Base-by-base conservation (phyloP, 2,113 vertebrate species). In the Piaya cayana region DNA sequence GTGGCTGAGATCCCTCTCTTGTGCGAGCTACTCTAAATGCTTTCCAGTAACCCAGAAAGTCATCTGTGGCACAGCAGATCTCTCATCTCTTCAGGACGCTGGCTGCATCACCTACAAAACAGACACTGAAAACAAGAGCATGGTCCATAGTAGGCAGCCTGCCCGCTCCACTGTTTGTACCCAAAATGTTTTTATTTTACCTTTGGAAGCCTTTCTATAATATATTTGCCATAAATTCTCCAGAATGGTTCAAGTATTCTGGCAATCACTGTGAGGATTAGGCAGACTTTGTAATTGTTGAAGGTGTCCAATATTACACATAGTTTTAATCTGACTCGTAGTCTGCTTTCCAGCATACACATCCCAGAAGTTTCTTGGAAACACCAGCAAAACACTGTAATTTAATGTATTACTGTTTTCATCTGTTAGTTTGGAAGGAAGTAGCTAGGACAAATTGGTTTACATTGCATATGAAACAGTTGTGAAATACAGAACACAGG, bases 381-480 rank as follows among this genome's bases (percentile, higher is more conserved):
- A 1, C 9, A 0, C 5, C 7, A 29, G 7, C 18, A 62, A 13
- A 82, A 85, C 22, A 63, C 43, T 75, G 27, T 70, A 79, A 36
- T 42, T 76, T 36, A 71, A 65, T 55, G 11, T 63, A 21, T 82
- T 86, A 19, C 53, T 81, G 7, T 53, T 89, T 91, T 92, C 37
- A 62, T 65, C 62, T 72, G 77, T 47, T 76, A 45, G 56, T 81
- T 91, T 92, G 74, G 58, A 90, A 82, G 52, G 43, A 59, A 82
- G 17, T 49, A 32, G 47, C 2, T 86, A n/a, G 79, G 62, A 82
- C 53, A 86, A 42, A 68, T 64, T 29, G 10, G 30, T 78, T 92
- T 87, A 39, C 12, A 60, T 12, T 0, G 0, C 2, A 0, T 20
- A 14, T 75, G 77, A 68, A 78, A 30, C 34, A 7, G 8, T 50